phyloP scores from a whole-genome alignment of 2,113 vertebrate genomes.

The Charina bottae region DNA sequence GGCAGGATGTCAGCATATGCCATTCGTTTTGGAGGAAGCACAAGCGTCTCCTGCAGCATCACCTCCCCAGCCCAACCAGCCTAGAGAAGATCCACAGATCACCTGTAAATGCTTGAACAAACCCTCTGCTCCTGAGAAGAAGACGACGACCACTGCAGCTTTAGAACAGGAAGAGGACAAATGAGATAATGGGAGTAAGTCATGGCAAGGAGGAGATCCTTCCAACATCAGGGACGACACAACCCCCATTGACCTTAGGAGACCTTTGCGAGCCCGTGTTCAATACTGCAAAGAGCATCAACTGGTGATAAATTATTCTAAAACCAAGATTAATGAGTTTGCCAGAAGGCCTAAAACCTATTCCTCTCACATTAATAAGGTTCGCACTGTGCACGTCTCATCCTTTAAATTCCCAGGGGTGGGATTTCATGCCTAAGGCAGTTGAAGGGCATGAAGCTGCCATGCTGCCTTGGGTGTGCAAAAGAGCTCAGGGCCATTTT shows the following conservation, averaged over 20 bases:
- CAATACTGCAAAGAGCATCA: not conserved
- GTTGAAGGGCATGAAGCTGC: not conserved
- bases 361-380: not conserved
- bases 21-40: not conserved
- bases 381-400: not conserved
- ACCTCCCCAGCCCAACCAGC: not conserved
- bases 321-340: not conserved
- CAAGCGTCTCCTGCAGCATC: not conserved
- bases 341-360: not conserved
- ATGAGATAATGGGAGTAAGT: not conserved
- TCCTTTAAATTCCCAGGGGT: not conserved
- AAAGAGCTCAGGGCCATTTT: not conserved
- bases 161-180: not conserved
- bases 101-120: not conserved
- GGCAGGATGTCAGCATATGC: not conserved
- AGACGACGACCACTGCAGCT: not conserved
- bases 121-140: not conserved
- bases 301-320: not conserved
- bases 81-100: not conserved
- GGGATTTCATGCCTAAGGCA: not conserved
- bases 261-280: not conserved
- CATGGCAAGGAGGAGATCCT: not conserved
- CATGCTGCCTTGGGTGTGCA: not conserved
- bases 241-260: not conserved
- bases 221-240: not conserved